phyloP scores from a whole-genome alignment of 2,797 vertebrate genomes.

The Eurystomus glaucurus region DNA sequence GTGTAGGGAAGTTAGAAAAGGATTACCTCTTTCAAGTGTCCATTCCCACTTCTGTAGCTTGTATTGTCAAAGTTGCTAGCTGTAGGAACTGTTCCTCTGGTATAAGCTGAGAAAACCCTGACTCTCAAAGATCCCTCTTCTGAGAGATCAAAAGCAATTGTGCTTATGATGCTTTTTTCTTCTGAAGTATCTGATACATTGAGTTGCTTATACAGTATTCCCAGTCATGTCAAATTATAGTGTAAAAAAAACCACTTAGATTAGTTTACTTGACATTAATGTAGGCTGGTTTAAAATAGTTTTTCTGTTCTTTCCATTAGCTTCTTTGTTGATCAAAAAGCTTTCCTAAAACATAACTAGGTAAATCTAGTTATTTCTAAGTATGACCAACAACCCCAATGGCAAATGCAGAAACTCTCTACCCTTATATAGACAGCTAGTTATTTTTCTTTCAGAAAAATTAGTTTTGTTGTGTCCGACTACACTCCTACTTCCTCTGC shows the following conservation, averaged over 20 bases:
- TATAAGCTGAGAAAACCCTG: not conserved
- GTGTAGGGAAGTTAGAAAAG: not conserved
- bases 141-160: not conserved
- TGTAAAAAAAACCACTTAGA: rapidly evolving
- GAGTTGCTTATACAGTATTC: not conserved
- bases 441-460: not conserved
- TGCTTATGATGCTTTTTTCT: not conserved
- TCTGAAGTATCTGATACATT: not conserved
- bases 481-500: not conserved
- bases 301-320: not conserved
- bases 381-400: not conserved
- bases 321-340: not conserved
- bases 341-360: not conserved
- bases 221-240: not conserved
- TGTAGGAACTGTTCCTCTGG: not conserved
- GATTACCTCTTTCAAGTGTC: not conserved
- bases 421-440: not conserved
- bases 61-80: not conserved
- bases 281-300: not conserved
- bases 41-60: not conserved
- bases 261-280: not conserved
- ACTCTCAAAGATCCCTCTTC: not conserved
- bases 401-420: not conserved
- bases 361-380: not conserved
- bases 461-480: not conserved